A percentile compares a stretch with the other conserved stretches of the same genome.
phyloP scores from a whole-genome alignment of 2,113 vertebrate species.

The Vidua macroura region DNA sequence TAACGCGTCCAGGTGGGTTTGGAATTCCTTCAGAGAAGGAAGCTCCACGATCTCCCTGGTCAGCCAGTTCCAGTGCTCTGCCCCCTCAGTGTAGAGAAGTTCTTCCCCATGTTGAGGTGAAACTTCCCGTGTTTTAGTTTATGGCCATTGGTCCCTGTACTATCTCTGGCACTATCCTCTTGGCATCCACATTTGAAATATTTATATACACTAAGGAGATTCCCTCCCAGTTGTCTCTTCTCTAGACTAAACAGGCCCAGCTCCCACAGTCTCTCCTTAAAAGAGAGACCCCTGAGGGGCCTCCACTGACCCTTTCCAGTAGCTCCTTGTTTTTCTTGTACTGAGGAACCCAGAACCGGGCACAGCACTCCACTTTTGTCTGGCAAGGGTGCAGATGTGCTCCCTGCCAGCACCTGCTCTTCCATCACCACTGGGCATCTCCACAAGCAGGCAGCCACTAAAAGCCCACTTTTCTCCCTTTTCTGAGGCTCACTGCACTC shows the following conservation, averaged over 20 bases:
- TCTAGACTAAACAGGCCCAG: background rate
- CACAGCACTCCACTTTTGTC: accelerated
- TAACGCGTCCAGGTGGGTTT: background rate
- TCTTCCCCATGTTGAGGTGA: background rate
- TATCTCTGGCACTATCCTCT: background rate
- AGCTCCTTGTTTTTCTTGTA: background rate
- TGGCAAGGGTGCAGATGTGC: accelerated
- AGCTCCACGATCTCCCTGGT: too few species aligned
- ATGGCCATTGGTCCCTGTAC: background rate
- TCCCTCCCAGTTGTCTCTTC: background rate
- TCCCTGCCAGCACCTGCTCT: accelerated
- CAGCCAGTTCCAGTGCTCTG: background rate
- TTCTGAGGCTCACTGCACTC: too few species aligned
- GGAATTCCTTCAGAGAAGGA: background rate
- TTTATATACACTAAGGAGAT: background rate
- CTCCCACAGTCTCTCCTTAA: background rate
- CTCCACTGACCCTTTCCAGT: background rate
- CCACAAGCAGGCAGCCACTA: background rate
- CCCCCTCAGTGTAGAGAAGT: background rate
- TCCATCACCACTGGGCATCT: background rate
- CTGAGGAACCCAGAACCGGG: background rate
- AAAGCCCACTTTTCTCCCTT: accelerated
- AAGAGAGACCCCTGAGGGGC: background rate
- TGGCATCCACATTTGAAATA: too few species aligned
- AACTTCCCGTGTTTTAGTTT: background rate